phyloP scores from a whole-genome alignment of 2,888 invertebrate species.

The Drosophila stalkeri region DNA sequence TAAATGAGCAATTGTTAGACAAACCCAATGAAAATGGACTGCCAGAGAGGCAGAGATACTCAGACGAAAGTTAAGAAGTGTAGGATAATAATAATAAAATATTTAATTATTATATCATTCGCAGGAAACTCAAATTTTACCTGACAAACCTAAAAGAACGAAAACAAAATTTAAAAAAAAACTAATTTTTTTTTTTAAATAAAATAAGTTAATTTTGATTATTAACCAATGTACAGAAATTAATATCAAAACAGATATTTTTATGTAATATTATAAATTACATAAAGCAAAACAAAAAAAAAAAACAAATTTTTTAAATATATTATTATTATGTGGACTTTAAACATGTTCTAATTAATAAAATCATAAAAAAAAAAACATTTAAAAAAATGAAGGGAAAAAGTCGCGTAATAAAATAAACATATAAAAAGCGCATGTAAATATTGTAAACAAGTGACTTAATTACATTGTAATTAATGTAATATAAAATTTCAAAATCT shows the following conservation, averaged over 20 bases:
- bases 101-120: background rate
- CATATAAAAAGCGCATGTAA: background rate
- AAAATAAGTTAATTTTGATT: background rate
- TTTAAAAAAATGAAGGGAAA: background rate
- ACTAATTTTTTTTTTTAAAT: background rate
- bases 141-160: background rate
- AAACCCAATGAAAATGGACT: background rate
- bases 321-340: background rate
- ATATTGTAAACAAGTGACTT: conserved; percentile 6
- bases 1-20: background rate
- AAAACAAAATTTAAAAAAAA: background rate
- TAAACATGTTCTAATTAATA: background rate
- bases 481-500: conserved; percentile 1
- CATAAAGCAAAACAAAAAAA: too few species aligned
- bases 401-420: conserved; percentile 1
- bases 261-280: background rate
- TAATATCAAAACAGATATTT: background rate
- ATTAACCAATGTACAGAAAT: background rate
- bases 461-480: conserved; percentile 4
- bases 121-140: background rate
- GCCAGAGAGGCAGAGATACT: background rate
- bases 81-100: conserved; percentile 1
- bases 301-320: background rate
- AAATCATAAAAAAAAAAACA: background rate
- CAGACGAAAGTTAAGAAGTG: background rate